Conservation (phyloP, 2,113 vertebrate genomes). For the Anhinga anhinga region DNA sequence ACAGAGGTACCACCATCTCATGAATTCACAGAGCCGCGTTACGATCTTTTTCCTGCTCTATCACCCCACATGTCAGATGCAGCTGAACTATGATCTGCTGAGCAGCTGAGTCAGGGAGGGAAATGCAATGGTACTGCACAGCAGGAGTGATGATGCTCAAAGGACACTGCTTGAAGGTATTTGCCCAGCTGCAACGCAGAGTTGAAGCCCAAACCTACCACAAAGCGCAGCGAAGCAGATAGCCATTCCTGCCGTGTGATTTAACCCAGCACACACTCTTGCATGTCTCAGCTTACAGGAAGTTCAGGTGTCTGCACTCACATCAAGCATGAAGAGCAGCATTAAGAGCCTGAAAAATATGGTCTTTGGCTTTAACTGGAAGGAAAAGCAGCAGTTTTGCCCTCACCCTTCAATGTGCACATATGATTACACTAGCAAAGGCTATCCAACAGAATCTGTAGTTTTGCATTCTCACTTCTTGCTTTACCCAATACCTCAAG, state of each 20-base stretch:
- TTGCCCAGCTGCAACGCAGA: conserved; percentile 2
- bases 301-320: neutral
- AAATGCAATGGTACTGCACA: neutral
- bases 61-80: neutral
- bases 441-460: neutral
- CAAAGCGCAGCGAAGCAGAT: neutral
- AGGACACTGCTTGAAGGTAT: neutral
- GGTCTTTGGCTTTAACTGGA: neutral
- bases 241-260: neutral
- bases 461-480: neutral
- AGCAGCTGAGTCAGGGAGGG: conserved; percentile 29
- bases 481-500: neutral
- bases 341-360: neutral
- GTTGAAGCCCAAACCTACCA: neutral
- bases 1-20: neutral
- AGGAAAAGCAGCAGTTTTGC: neutral
- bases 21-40: neutral
- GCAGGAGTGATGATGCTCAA: neutral
- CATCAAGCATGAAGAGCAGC: neutral
- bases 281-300: accelerated
- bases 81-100: neutral
- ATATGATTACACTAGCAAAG: neutral
- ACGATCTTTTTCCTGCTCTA: neutral
- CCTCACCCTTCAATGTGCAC: neutral
- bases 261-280: neutral